Conservation (phyloP, 2,888 invertebrate species). For the Mesodorylaimus sp. region DNA sequence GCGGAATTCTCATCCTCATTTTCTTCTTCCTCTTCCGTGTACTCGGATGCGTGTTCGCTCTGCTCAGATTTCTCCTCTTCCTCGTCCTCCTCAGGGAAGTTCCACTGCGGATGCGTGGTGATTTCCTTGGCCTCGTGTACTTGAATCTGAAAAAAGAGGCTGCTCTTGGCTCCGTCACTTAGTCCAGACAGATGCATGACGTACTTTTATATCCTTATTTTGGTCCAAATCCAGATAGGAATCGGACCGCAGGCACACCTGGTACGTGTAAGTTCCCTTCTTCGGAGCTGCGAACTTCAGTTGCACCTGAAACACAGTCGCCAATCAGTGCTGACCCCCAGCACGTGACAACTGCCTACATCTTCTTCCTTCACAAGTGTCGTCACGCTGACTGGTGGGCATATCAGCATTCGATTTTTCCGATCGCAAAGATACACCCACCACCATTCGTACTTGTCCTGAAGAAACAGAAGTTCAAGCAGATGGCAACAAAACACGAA, state of each 20-base stretch:
- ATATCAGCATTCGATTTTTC: constrained; percentile 70
- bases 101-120: constrained; percentile 93
- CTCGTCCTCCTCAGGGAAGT: constrained; percentile 63
- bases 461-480: constrained; percentile 13
- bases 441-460: constrained; percentile 93
- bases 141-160: constrained; percentile 48
- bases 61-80: constrained; percentile 34
- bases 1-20: no score
- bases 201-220: constrained; percentile 68
- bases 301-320: constrained; percentile 40
- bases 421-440: constrained; percentile 96
- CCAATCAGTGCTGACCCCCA: not conserved
- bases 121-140: constrained; percentile 85
- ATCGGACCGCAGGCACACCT: constrained; percentile 80
- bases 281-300: constrained; percentile 87
- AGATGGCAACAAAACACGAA: not conserved
- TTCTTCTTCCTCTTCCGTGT: constrained; percentile 29
- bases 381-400: constrained; percentile 80
- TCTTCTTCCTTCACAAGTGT: constrained; percentile 72
- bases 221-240: constrained; percentile 94
- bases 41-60: constrained; percentile 38
- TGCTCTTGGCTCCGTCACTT: not conserved
- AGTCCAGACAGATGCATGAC: constrained; percentile 9
- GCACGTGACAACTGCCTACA: constrained; percentile 35
- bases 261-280: constrained; percentile 53